Evolutionary conservation across 2,113 vertebrate species (phyloP).

Genomic region (Leucopsar rothschildi): DNA sequence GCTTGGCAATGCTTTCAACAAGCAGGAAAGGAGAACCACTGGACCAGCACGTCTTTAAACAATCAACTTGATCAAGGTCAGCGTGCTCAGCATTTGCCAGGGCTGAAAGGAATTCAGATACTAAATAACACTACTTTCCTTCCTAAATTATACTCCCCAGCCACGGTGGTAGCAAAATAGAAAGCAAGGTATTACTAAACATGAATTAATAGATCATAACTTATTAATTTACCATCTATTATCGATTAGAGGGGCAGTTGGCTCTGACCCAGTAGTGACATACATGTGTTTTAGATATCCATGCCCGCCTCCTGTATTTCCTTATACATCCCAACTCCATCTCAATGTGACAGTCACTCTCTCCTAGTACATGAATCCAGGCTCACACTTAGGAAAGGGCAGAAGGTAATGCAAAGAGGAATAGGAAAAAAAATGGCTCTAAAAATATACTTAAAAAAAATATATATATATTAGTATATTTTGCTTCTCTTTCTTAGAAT

Average conservation of each 20-base stretch:
- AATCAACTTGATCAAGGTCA: neutral
- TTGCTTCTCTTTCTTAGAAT: neutral
- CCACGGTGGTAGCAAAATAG: neutral
- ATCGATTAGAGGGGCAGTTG: neutral
- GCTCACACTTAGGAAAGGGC: neutral
- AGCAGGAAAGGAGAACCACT: neutral
- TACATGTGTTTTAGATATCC: accelerated
- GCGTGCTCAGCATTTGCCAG: accelerated
- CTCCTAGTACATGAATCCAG: neutral
- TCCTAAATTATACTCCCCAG: neutral
- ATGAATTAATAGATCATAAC: neutral
- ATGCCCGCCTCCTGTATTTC: neutral
- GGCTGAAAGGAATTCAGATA: neutral
- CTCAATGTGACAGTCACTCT: neutral
- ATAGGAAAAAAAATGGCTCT: neutral
- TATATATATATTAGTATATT: neutral
- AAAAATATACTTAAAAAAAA: neutral
- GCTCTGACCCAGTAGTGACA: neutral
- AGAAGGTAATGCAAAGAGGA: accelerated
- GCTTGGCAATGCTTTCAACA: neutral
- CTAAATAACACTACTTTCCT: neutral
- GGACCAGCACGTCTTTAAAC: neutral
- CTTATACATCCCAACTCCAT: neutral
- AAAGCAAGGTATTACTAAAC: neutral
- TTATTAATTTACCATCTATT: neutral